Percentiles rank a stretch among this genome's conserved stretches.
Conservation (phyloP, 2,888 invertebrate species). For the Xanthia togata region DNA sequence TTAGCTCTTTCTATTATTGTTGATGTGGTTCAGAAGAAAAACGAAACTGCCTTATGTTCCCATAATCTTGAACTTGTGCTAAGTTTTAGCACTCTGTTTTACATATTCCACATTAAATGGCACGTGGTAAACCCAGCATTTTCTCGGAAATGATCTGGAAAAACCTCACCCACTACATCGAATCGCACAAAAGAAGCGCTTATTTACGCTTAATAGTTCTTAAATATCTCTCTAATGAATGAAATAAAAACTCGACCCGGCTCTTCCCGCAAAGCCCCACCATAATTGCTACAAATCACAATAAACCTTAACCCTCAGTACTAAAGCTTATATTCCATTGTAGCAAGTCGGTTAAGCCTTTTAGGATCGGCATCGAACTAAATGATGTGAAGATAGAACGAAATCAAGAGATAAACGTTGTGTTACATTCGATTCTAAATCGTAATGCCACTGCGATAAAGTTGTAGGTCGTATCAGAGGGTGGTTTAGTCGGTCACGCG, state of each 20-base stretch:
- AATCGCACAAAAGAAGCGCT: conserved; percentile 67
- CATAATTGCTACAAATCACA: conserved; percentile 53
- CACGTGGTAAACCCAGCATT: neutral
- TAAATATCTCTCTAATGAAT: conserved; percentile 81
- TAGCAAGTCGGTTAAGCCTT: conserved; percentile 65
- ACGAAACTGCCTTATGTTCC: no score
- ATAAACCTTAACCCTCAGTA: conserved; percentile 47
- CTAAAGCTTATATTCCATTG: conserved; percentile 63
- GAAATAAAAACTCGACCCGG: conserved; percentile 73
- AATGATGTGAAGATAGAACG: conserved; percentile 83
- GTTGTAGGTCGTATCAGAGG: conserved; percentile 62
- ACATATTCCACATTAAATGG: neutral
- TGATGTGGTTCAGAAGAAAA: neutral
- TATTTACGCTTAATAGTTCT: conserved; percentile 78
- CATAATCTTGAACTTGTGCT: neutral
- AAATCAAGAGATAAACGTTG: conserved; percentile 80
- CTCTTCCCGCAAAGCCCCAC: conserved; percentile 63
- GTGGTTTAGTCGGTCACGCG: conserved; percentile 44
- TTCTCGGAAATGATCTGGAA: conserved; percentile 34
- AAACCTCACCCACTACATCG: conserved; percentile 40
- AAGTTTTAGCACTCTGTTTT: neutral
- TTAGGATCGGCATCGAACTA: conserved; percentile 69
- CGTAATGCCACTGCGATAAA: conserved; percentile 67
- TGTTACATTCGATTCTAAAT: conserved; percentile 74
- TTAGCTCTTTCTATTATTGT: no score